Conservation (phyloP, 2,113 vertebrate species). For the Piliocolobus tephrosceles region DNA sequence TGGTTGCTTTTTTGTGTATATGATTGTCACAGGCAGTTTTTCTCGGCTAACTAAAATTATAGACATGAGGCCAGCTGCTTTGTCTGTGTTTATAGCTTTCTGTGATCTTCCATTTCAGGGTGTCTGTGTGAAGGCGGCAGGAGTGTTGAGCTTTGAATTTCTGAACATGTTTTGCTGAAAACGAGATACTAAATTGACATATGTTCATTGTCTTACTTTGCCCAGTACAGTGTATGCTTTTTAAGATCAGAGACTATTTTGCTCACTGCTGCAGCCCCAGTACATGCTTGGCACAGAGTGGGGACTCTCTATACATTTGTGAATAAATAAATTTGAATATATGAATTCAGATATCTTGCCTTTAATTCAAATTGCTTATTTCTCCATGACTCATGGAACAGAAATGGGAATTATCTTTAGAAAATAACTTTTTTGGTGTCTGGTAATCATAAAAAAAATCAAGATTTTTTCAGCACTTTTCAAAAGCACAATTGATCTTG, state of each 20-base stretch:
- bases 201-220: not conserved
- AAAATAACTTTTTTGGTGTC: slow-evolving; percentile 1
- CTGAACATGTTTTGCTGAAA: slow-evolving; percentile 9
- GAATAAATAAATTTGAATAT: slow-evolving; percentile 35
- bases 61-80: not conserved
- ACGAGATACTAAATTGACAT: not conserved
- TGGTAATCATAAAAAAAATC: slow-evolving; percentile 40
- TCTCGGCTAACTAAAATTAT: not conserved
- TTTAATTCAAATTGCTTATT: slow-evolving; percentile 26
- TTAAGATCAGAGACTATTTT: not conserved
- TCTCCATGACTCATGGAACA: not conserved
- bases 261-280: not conserved
- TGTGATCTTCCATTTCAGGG: not conserved
- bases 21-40: not conserved
- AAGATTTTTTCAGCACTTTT: slow-evolving; percentile 17
- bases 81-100: not conserved
- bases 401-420: slow-evolving; percentile 28
- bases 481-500: slow-evolving; percentile 41
- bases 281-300: not conserved
- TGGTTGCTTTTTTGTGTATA: not conserved
- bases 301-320: not conserved
- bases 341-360: not conserved
- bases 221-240: not conserved
- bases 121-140: not conserved
- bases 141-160: not conserved